Evolutionary conservation across 2,797 vertebrate genomes (phyloP).

Genomic region (Telmatherina bonti): DNA sequence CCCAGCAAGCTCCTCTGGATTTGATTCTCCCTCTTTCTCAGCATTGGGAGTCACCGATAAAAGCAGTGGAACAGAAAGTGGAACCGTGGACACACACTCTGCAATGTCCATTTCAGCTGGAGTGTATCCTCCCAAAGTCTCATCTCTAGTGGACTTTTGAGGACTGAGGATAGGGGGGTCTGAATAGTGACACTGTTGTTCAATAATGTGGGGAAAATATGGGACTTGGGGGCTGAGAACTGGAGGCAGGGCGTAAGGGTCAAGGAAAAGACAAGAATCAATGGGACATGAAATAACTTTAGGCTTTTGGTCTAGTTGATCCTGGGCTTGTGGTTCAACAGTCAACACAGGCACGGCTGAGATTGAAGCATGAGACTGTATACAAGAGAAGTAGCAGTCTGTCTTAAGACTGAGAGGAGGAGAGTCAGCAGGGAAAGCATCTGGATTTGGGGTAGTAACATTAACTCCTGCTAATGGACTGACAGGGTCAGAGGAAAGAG

Average conservation of each 20-base stretch:
- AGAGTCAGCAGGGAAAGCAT: conserved; percentile 7
- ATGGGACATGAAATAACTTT: conserved; percentile 5
- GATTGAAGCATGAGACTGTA: conserved; percentile 21
- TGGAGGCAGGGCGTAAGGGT: conserved; percentile 65
- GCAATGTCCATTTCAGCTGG: conserved; percentile 31
- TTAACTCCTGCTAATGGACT: conserved; percentile 15
- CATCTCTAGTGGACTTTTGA: conserved; percentile 33
- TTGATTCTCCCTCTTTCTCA: background rate
- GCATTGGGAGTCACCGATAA: background rate
- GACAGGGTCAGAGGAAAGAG: conserved; percentile 2
- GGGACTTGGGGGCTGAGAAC: conserved; percentile 74
- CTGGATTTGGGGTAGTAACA: conserved; percentile 19
- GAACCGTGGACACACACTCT: conserved; percentile 3
- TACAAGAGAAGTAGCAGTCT: conserved; percentile 5
- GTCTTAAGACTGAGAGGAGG: conserved; percentile 9
- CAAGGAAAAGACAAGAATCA: conserved; percentile 19
- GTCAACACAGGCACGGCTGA: conserved; percentile 46
- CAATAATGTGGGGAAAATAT: conserved; percentile 8
- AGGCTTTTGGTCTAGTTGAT: conserved; percentile 8
- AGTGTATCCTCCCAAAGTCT: conserved; percentile 12
- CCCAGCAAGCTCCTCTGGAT: background rate
- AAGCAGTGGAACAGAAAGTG: background rate
- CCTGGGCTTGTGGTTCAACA: conserved; percentile 28
- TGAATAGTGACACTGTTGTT: conserved; percentile 40
- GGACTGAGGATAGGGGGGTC: conserved; percentile 76